Base-by-base conservation (phyloP, 2,797 vertebrate species). In the Bryconaethiops microstoma region DNA sequence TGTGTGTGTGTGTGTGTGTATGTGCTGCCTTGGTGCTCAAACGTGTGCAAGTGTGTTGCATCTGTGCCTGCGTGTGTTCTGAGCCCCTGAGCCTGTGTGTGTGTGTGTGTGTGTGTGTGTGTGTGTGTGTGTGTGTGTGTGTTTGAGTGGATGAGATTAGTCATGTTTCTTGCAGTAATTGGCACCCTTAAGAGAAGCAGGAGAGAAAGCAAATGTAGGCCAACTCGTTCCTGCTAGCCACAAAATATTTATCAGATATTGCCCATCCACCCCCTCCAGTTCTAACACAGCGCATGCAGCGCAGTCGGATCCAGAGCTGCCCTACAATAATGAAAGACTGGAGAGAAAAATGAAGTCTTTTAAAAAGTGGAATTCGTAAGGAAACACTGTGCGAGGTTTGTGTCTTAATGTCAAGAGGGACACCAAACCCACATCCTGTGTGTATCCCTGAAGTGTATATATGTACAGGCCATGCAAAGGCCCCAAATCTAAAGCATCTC, bases 241-340 rank as follows among this genome's bases (percentile, higher is more conserved):
- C 76, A 83, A 86, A 84, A 84, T 82, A 87, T 86, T 83, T 85
- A 86, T 85, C 79, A 79, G 79, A 82, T 85, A 69, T 79, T 76
- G 72, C 81, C 74, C 83, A 81, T 80, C 55, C 83, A 77, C 78
- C 67, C 76, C 84, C 78, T 2, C 39, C 48, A 71, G 82, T 81
- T 60, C 72, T 7, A 45, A 79, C 74, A 62, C 50, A 62, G 54
- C 80, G 23, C 69, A 76, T 68, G 13, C 80, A 40, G 57, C 13
- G 25, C 25, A 77, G 71, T 77, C 25, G 77, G 40, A 77, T 52
- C 62, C 77, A 69, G 25, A 52, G 42, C 77, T 75, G 71, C 68
- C 6, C 62, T 1, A 12, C 19, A 42, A 50, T 13, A 84, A 78
- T 59, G 50, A 79, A 68, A 76, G 3, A 62, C 48, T 16, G 17